Conservation (phyloP, 2,797 vertebrate species). For the Rhadinocentrus ornatus region DNA sequence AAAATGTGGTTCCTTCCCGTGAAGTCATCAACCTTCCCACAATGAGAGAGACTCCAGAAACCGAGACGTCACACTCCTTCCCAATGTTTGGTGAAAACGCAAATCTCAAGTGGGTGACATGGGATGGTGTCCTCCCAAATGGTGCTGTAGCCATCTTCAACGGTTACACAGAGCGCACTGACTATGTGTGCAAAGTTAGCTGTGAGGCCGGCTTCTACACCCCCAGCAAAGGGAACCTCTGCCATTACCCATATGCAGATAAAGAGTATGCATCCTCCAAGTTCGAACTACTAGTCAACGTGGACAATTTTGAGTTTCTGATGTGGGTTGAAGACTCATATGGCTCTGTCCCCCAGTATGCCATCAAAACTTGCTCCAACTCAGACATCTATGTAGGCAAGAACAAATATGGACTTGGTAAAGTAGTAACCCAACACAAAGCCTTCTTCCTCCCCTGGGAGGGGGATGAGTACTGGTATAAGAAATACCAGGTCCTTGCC, state of each 20-base stretch:
- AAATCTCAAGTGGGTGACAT: slow-evolving; percentile 80
- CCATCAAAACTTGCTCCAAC: slow-evolving; percentile 74
- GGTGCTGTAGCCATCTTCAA: slow-evolving; percentile 79
- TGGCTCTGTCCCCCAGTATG: slow-evolving; percentile 69
- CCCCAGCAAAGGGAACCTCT: slow-evolving; percentile 70
- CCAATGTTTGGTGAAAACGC: slow-evolving; percentile 74
- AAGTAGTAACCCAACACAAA: slow-evolving; percentile 76
- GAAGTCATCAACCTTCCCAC: slow-evolving; percentile 26
- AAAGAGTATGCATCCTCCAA: slow-evolving; percentile 68
- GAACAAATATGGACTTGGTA: slow-evolving; percentile 84
- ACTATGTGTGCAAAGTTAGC: slow-evolving; percentile 83
- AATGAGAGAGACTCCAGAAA: slow-evolving; percentile 23
- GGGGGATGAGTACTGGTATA: slow-evolving; percentile 85
- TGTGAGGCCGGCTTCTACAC: slow-evolving; percentile 83
- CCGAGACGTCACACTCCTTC: slow-evolving; percentile 24
- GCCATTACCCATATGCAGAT: slow-evolving; percentile 79
- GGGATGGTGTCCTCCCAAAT: slow-evolving; percentile 74
- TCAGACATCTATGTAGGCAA: slow-evolving; percentile 79
- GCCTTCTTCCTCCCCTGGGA: slow-evolving; percentile 84
- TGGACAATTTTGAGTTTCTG: slow-evolving; percentile 82
- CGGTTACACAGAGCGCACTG: slow-evolving; percentile 75
- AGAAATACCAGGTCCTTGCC: slow-evolving; percentile 78
- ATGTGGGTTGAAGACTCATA: slow-evolving; percentile 79
- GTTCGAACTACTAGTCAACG: slow-evolving; percentile 81
- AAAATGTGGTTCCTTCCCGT: slow-evolving; percentile 67